Base-by-base conservation (phyloP, 2,797 vertebrate genomes). In the Carapus acus region DNA sequence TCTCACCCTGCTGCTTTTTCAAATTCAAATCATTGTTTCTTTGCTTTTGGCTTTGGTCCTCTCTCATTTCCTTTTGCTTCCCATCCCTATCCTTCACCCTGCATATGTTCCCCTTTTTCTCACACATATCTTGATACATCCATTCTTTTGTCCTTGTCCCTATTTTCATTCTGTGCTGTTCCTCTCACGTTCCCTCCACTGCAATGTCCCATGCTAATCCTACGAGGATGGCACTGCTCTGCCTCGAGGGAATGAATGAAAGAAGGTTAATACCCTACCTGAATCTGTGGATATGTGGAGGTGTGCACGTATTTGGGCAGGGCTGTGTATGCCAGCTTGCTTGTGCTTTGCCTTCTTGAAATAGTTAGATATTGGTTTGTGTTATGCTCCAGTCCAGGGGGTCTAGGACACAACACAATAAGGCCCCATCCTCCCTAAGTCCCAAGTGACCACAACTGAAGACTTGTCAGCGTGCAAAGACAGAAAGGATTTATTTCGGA, bases 281-380 rank as follows among this genome's bases (percentile, higher is more conserved):
- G 9, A 21, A 29, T 52, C 17, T 16, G 23, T 11, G 29, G 21
- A 11, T 20, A 31, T 29, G 15, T 41, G 49, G 21, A 37, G 44
- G 58, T 58, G 49, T 57, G 48, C 29, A 42, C 49, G 27, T 54
- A 31, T 7, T 13, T 12, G 57, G 52, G 51, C 54, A 59, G 62
- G 38, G 72, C 54, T 71, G 54, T 59, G 57, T 47, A 52, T 63
- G 63, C 52, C 33, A 66, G 64, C 29, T 6, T 73, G 55, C 49
- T 41, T 58, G 49, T 31, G 17, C 23, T 58, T 66, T 53, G 49
- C 57, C 52, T 69, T 64, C 79, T 65, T 76, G 58, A 76, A 80
- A 70, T 58, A 61, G 49, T 64, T 54, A 76, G 77, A 78, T 73
- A 81, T 70, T 67, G 76, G 74, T 80, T 62, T n/a, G n/a, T n/a